Conservation (phyloP, 2,113 vertebrate genomes). For the Zootoca vivipara region DNA sequence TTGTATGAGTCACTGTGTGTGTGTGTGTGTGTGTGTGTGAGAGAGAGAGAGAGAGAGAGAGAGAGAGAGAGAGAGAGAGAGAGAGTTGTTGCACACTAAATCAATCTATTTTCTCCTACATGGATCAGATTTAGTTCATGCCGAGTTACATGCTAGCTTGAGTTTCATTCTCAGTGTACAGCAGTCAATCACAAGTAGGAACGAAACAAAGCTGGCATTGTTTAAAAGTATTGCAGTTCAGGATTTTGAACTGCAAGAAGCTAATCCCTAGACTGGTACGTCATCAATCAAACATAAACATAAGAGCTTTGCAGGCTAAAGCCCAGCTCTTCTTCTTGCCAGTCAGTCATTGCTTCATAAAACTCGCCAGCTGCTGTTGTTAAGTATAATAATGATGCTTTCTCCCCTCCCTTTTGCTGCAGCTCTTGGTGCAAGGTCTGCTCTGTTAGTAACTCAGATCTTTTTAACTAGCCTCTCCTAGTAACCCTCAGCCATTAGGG, state of each 20-base stretch:
- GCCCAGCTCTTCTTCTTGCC: not conserved
- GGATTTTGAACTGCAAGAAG: conserved; percentile 28
- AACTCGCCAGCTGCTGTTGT: not conserved
- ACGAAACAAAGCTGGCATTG: not conserved
- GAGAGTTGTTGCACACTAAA: not conserved
- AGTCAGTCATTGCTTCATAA: not conserved
- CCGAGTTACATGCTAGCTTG: not conserved
- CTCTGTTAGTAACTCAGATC: conserved; percentile 12
- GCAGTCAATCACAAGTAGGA: not conserved
- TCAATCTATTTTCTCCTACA: not conserved
- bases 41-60: not conserved
- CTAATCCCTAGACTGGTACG: not conserved
- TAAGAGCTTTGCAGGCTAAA: conserved; percentile 14
- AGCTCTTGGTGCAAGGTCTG: conserved; percentile 17
- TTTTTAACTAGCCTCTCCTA: not conserved
- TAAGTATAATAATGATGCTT: conserved; percentile 4
- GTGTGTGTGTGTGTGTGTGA: too few species aligned
- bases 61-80: not conserved
- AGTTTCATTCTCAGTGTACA: not conserved
- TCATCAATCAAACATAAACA: not conserved
- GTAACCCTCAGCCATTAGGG: conserved; percentile 28
- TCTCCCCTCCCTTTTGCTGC: conserved; percentile 12
- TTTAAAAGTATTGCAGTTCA: not conserved
- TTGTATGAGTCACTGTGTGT: not conserved
- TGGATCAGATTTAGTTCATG: not conserved